phyloP scores from a whole-genome alignment of 2,797 vertebrate species.

The Sebastes ruberrimus region DNA sequence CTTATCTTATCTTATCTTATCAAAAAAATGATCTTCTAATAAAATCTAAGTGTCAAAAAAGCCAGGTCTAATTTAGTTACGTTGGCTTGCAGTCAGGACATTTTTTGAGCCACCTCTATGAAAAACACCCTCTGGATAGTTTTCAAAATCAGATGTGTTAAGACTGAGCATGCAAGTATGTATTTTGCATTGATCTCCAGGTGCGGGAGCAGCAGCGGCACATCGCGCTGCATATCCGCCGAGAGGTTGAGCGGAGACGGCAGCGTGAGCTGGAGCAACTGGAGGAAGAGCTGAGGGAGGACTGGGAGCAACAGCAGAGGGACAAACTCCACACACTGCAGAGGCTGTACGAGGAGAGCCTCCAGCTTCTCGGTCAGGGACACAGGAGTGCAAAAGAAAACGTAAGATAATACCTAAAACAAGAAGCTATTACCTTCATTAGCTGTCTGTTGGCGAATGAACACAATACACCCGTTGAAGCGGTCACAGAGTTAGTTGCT shows the following conservation, averaged over 20 bases:
- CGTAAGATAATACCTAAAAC: conserved; percentile 69
- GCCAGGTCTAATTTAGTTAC: no score
- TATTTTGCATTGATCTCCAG: conserved; percentile 64
- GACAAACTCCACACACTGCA: conserved; percentile 85
- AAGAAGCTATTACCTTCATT: not conserved
- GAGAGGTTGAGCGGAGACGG: conserved; percentile 86
- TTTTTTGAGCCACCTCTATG: not conserved
- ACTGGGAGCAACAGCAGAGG: conserved; percentile 87
- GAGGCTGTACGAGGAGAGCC: conserved; percentile 85
- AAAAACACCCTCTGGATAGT: no score
- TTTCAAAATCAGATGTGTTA: not conserved
- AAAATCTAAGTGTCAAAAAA: no score
- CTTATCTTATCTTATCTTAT: no score
- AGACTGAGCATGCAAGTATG: not conserved
- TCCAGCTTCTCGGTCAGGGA: conserved; percentile 86
- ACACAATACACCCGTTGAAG: not conserved
- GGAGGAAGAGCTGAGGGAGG: conserved; percentile 80
- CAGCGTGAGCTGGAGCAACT: conserved; percentile 83
- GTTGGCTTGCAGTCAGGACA: no score
- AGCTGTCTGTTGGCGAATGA: not conserved
- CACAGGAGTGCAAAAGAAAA: conserved; percentile 91
- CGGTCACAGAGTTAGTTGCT: not conserved
- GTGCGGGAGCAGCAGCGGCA: conserved; percentile 93
- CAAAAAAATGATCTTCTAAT: no score
- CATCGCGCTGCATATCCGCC: conserved; percentile 87